These are phyloP conservation scores for Bhutanitis thaidina DNA, from an alignment of 2,888 invertebrate species.

Conservation along the genomic window DNA sequence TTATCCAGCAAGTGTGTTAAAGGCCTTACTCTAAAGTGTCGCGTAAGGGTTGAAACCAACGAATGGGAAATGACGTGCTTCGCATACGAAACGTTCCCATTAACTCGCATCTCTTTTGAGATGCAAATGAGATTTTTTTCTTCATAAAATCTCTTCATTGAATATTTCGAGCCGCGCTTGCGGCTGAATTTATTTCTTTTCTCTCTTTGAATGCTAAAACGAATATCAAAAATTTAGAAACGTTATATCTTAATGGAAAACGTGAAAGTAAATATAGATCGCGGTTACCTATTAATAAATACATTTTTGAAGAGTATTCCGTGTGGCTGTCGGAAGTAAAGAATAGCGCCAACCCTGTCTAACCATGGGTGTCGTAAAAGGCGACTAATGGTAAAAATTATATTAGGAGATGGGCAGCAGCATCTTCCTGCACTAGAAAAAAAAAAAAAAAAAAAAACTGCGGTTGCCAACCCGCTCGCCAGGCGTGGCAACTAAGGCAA, in stretches of 20 bases:
- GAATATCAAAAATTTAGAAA: conserved; percentile 29
- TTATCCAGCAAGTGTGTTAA: conserved; percentile 26
- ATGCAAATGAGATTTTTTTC: conserved; percentile 72
- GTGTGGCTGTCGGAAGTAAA: too few relatives aligned
- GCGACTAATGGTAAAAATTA: too few relatives aligned
- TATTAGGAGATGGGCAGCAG: too few relatives aligned
- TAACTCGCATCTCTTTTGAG: conserved; percentile 73
- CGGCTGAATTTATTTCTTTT: conserved; percentile 61
- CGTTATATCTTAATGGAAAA: conserved; percentile 14
- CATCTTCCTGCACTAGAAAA: too few relatives aligned
- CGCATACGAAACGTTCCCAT: conserved; percentile 66
- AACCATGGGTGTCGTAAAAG: too few relatives aligned
- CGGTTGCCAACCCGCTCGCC: too few relatives aligned
- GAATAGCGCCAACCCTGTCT: too few relatives aligned
- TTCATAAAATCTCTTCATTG: conserved; percentile 71
- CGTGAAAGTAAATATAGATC: conserved; percentile 10
- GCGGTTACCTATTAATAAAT: conserved; percentile 3
- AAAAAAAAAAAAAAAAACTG: too few relatives aligned
- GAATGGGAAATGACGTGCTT: conserved; percentile 65
- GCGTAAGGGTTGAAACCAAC: conserved; percentile 60
- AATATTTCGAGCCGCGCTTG: conserved; percentile 65
- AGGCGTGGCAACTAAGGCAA: too few relatives aligned
- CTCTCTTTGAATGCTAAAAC: conserved; percentile 44
- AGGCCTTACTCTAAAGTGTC: conserved; percentile 45
- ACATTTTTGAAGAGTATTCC: neutral